A percentile compares a stretch with the other conserved stretches of the same genome.
Conservation (phyloP, 2,888 invertebrate species). For the Unio delphinus region DNA sequence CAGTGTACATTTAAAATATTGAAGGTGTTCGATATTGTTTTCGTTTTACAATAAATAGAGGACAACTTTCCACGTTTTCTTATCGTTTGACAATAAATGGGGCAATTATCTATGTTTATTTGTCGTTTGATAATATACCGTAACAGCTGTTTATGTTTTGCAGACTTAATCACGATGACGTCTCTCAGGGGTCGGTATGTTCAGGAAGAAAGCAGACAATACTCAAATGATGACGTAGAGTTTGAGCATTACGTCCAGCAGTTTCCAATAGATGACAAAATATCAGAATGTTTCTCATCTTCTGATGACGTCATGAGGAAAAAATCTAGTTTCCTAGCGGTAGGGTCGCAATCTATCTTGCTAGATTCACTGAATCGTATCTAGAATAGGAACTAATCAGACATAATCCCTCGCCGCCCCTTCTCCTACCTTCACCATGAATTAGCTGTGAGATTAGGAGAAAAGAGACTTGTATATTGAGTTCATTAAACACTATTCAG, state of each 20-base stretch:
- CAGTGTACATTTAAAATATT: no score
- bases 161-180: slow-evolving; percentile 42
- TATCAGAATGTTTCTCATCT: slow-evolving; percentile 45
- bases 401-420: no score
- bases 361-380: no score
- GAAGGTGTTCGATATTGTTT: no score
- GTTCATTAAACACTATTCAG: no score
- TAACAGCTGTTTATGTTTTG: slow-evolving; percentile 3
- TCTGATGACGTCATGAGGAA: slow-evolving; percentile 5
- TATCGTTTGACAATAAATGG: neutral
- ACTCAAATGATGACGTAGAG: slow-evolving; percentile 36
- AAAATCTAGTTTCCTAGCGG: neutral
- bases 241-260: slow-evolving; percentile 48
- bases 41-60: no score
- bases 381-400: no score
- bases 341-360: no score
- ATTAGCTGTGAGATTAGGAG: no score
- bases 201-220: slow-evolving; percentile 11
- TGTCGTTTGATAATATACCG: neutral
- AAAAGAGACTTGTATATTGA: no score
- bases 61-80: no score
- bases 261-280: slow-evolving; percentile 52
- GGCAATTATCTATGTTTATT: neutral
- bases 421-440: no score
- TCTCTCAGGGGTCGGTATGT: slow-evolving; percentile 29